These are phyloP conservation scores for Pogonomyrmex californicus DNA, from an alignment of 1,140 invertebrate genomes.

Conservation along the genomic window DNA sequence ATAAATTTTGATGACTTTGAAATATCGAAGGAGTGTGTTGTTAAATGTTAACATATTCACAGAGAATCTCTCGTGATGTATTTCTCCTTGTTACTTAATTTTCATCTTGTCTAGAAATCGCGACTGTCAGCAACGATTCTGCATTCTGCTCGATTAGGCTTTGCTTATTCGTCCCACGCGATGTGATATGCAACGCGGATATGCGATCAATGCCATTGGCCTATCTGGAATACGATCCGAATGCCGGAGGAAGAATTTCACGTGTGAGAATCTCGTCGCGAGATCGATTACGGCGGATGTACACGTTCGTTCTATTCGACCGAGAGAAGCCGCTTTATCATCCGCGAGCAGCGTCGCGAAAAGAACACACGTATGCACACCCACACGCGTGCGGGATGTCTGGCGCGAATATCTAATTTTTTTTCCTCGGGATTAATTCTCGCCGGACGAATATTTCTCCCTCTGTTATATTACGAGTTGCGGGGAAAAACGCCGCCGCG, in stretches of 20 bases:
- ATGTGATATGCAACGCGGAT: conserved; percentile 65
- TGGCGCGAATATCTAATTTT: conserved; percentile 55
- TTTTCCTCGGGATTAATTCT: conserved; percentile 46
- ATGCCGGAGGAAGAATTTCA: conserved; percentile 38
- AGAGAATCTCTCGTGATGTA: background rate
- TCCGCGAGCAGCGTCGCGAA: conserved; percentile 7
- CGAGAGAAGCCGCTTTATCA: conserved; percentile 45
- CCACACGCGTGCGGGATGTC: background rate
- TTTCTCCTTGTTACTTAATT: background rate
- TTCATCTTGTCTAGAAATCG: background rate
- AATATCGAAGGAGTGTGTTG: background rate
- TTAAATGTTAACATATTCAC: background rate
- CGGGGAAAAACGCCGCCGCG: conserved; percentile 39
- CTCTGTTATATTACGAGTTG: conserved; percentile 43
- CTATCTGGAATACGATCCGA: conserved; percentile 75
- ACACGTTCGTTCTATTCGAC: conserved; percentile 36
- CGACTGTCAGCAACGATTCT: background rate
- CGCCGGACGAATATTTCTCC: conserved; percentile 34
- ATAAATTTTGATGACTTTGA: background rate
- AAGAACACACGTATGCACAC: background rate
- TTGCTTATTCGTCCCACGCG: conserved; percentile 72
- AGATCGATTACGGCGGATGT: conserved; percentile 68
- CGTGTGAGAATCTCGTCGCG: conserved; percentile 72
- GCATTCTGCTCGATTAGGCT: conserved; percentile 42
- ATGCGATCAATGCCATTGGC: conserved; percentile 73